Evolutionary conservation across 2,888 invertebrate genomes (phyloP), one percentile per base, ranked within the genome.

Genomic region (Acholoe squamosa): DNA sequence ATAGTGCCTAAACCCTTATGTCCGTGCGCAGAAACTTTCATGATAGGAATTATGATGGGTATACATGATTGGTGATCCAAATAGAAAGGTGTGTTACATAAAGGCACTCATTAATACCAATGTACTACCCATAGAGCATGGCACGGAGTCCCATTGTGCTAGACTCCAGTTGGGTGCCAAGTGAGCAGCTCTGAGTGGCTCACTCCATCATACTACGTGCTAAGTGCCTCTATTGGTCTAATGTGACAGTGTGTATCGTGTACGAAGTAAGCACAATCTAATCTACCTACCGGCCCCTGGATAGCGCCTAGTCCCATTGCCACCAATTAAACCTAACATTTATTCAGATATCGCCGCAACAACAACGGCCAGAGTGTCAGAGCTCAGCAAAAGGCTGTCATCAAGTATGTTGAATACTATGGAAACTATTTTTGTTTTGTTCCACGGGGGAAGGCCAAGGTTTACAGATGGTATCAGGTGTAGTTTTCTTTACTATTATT

Each of bases 321-420:
- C 14, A 43, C 34, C 80, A 80, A 80, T 80, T 80, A 80, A 80
- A 80, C 33, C 80, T 34, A 43, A 12, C 80, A 43, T 80, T 80
- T 33, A 80, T 80, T 80, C 80, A 34, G 34, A 80, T 80, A 80
- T 34, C 76, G 28, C 76, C 76, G 5, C 14, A 43, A n/a, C n/a
- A 61, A 3, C 61, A 19, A 61, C 19, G 5, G 12, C 1, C 3
- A 14, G 7, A 14, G n/a, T n/a, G 61, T 19, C 61, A 43, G 10
- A 43, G 43, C 43, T 10, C 10, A 10, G 43, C 43, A 43, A 7
- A 43, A 10, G 43, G 5, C 10, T 43, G 43, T 43, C 43, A 43
- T 10, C 43, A 43, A 43, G 3, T 43, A 43, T 3, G 43, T 10
- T 3, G 43, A 3, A 43, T 43, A 3, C 5, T 43, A 43, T 3